phyloP scores from a whole-genome alignment of 2,797 vertebrate species.

The Odontamblyopus lacepedii region DNA sequence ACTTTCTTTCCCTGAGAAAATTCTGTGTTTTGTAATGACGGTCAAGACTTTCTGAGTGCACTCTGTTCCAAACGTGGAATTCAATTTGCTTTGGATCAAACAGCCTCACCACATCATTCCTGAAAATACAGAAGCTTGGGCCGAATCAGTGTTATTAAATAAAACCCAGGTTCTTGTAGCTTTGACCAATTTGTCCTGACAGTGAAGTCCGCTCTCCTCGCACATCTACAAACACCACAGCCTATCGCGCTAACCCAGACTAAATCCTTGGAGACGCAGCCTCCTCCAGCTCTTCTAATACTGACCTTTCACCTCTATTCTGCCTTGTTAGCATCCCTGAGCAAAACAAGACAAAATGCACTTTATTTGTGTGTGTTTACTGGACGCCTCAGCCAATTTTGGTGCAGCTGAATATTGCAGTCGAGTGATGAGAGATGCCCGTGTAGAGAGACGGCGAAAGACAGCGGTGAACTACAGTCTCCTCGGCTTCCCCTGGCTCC shows the following conservation, averaged over 20 bases:
- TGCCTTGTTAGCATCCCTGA: slow-evolving; percentile 23
- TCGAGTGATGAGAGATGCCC: slow-evolving; percentile 10
- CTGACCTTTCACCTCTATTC: slow-evolving; percentile 8
- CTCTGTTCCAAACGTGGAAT: slow-evolving; percentile 15
- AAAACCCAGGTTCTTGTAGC: slow-evolving; percentile 14
- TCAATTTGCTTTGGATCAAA: slow-evolving; percentile 32
- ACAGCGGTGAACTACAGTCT: slow-evolving; percentile 30
- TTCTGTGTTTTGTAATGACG: too few relatives aligned
- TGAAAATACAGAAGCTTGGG: slow-evolving; percentile 1
- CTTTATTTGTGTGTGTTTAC: slow-evolving; percentile 9
- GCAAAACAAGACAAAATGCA: background rate
- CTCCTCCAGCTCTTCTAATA: slow-evolving; percentile 19
- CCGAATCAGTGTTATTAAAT: slow-evolving; percentile 29
- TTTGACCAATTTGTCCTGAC: slow-evolving; percentile 31
- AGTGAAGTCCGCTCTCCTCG: slow-evolving; percentile 15
- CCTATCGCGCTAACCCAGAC: slow-evolving; percentile 11
- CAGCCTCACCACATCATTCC: slow-evolving; percentile 16
- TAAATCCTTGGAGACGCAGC: slow-evolving; percentile 18
- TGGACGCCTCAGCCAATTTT: slow-evolving; percentile 16
- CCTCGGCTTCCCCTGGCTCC: slow-evolving; percentile 29
- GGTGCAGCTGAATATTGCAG: slow-evolving; percentile 6
- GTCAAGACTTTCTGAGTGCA: background rate
- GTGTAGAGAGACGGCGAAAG: slow-evolving; percentile 11
- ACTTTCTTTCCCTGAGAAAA: too few relatives aligned
- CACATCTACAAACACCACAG: slow-evolving; percentile 11